phyloP scores from a whole-genome alignment of 1,140 invertebrate species.

The Mercenaria mercenaria region DNA sequence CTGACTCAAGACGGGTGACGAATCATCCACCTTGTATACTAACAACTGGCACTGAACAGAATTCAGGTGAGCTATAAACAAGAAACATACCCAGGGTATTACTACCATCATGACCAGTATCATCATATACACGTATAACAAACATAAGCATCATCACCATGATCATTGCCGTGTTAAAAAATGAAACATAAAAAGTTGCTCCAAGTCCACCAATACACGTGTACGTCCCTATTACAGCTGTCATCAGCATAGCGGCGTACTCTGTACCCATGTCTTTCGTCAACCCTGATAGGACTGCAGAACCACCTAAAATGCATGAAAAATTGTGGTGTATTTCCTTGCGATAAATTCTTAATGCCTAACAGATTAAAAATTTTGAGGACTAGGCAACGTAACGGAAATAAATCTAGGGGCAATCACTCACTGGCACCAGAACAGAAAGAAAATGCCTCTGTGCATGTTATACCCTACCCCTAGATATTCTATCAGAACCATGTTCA shows the following conservation, averaged over 20 bases:
- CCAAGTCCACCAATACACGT: constrained; percentile 86
- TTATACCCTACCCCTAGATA: too few relatives aligned
- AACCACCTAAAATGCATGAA: constrained; percentile 79
- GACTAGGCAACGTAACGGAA: too few relatives aligned
- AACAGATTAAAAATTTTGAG: background rate
- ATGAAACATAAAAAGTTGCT: constrained; percentile 86
- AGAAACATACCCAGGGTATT: constrained; percentile 79
- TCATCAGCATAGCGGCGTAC: constrained; percentile 83
- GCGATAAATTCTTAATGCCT: background rate
- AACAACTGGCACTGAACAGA: too few relatives aligned
- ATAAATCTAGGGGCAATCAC: too few relatives aligned
- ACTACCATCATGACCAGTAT: constrained; percentile 63
- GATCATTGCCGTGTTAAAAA: constrained; percentile 85
- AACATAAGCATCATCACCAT: constrained; percentile 84
- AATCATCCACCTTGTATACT: too few relatives aligned
- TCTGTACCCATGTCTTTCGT: constrained; percentile 83
- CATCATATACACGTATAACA: constrained; percentile 83
- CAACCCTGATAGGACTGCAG: constrained; percentile 83
- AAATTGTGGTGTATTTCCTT: too few relatives aligned
- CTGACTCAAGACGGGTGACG: too few relatives aligned
- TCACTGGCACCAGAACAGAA: too few relatives aligned
- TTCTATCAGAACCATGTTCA: too few relatives aligned
- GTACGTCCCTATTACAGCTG: constrained; percentile 84
- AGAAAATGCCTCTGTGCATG: too few relatives aligned
- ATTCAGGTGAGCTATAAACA: too few relatives aligned